Evolutionary conservation across 53 echinoderm and acorn worm species (phyloP).

Genomic region (Astropecten irregularis): DNA sequence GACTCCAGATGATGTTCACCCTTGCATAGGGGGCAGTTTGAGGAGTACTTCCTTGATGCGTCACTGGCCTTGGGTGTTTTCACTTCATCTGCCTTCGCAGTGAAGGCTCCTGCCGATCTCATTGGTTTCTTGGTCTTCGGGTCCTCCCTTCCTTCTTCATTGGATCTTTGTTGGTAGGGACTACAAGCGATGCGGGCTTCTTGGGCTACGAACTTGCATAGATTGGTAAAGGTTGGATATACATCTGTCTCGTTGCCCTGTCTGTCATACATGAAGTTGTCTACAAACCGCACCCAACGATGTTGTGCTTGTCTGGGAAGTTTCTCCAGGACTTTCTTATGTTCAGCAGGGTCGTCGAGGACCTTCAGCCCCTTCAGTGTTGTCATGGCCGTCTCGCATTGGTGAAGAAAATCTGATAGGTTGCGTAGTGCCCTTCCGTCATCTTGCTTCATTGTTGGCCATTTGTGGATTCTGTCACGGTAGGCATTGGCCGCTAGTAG

Average conservation of each 20-base stretch:
- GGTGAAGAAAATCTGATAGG: conserved; percentile 42
- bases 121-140: not conserved
- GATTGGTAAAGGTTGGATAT: conserved; percentile 19
- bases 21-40: conserved; percentile 30
- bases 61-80: not conserved
- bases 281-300: conserved; percentile 1
- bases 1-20: conserved; percentile 34
- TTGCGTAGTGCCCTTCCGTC: conserved; percentile 28
- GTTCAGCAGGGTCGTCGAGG: conserved; percentile 43
- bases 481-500: conserved; percentile 2
- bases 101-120: conserved; percentile 1
- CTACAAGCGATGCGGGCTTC: conserved; percentile 42
- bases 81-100: too few relatives aligned
- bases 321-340: conserved; percentile 51
- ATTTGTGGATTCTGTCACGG: conserved; percentile 11
- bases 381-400: conserved; percentile 51
- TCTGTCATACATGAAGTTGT: not conserved
- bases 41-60: too few relatives aligned
- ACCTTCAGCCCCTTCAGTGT: conserved; percentile 15
- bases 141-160: not conserved
- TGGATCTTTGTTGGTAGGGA: conserved; percentile 5
- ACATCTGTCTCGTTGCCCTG: conserved; percentile 12
- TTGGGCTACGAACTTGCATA: conserved; percentile 22
- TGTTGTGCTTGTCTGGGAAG: not conserved
- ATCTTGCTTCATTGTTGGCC: conserved; percentile 9